A percentile compares a stretch with the other conserved stretches of the same genome.
These are phyloP conservation scores for Prionailurus viverrinus DNA, from an alignment of 2,113 vertebrate species.

Conservation along the genomic window DNA sequence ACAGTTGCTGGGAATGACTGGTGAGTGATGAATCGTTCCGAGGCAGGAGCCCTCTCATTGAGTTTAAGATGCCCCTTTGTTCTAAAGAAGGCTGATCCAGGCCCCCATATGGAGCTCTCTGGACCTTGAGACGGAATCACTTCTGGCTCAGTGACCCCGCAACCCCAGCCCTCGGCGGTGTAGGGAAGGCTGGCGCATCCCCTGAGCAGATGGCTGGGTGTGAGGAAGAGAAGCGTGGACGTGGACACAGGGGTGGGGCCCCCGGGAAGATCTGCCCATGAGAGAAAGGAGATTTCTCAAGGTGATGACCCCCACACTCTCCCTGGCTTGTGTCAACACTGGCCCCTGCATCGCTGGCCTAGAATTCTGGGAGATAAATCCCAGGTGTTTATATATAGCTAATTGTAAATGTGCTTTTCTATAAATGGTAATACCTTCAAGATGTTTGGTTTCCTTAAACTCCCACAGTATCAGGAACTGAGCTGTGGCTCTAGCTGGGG, in stretches of 20 bases:
- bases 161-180: neutral
- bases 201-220: slow-evolving; percentile 72
- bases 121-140: slow-evolving; percentile 63
- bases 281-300: neutral
- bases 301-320: neutral
- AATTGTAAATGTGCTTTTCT: slow-evolving; percentile 50
- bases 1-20: slow-evolving; percentile 60
- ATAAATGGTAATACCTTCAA: slow-evolving; percentile 53
- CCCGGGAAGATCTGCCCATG: neutral
- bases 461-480: slow-evolving; percentile 33
- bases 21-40: slow-evolving; percentile 68
- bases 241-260: neutral
- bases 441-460: slow-evolving; percentile 58
- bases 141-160: slow-evolving; percentile 71
- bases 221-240: neutral
- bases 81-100: slow-evolving; percentile 65
- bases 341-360: neutral
- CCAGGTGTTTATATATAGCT: slow-evolving; percentile 47
- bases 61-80: slow-evolving; percentile 77
- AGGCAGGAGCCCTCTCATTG: slow-evolving; percentile 47
- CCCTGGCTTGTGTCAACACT: too few relatives aligned
- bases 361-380: slow-evolving; percentile 45
- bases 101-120: slow-evolving; percentile 77
- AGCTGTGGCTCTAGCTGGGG: neutral
- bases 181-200: neutral